Evolutionary conservation across 2,113 vertebrate genomes (phyloP), one percentile per base, ranked within the genome.

Genomic region (Neomonachus schauinslandi): DNA sequence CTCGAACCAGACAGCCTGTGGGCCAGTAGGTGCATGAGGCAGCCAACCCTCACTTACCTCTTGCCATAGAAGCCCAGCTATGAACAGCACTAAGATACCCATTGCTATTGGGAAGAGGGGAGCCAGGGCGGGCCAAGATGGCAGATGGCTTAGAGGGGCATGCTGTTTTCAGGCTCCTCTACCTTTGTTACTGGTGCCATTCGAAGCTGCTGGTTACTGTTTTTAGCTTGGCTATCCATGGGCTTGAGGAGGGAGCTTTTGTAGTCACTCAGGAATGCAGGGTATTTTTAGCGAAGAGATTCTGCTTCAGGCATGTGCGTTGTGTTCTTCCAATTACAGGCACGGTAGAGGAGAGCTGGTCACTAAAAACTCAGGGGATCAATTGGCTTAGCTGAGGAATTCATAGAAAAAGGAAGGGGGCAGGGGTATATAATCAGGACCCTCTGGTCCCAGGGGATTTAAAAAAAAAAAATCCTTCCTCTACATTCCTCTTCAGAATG

Each of bases 101-200:
- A 97, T 98, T 59, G 90, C 97, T 98, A 95, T 57, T 97, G 98
- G 98, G 98, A 98, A 98, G 98, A 98, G 92, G 98, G 98, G 96
- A 98, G 96, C 97, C 86, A 90, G 97, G 98, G 98, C 3, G 8
- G 98, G 98, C 98, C 98, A 98, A 98, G 98, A 98, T 98, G 98
- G 99, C 98, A 99, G 98, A 99, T 98, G 98, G 98, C 98, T 98
- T 93, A 97, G 97, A 94, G 97, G 80, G 82, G 97, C 98, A 95
- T 98, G 98, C 98, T 98, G 98, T 96, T 98, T 98, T 96, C 98
- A 90, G 98, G 89, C 93, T 95, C 98, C 97, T 98, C 98, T 97
- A 98, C 98, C 98, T 99, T 98, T 97, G 98, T 86, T 80, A 96
- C 97, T 49, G 87, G 95, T 98, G 97, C 97, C 98, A 95, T 98